Conservation (phyloP, 2,113 vertebrate genomes). For the Salvelinus namaycush region DNA sequence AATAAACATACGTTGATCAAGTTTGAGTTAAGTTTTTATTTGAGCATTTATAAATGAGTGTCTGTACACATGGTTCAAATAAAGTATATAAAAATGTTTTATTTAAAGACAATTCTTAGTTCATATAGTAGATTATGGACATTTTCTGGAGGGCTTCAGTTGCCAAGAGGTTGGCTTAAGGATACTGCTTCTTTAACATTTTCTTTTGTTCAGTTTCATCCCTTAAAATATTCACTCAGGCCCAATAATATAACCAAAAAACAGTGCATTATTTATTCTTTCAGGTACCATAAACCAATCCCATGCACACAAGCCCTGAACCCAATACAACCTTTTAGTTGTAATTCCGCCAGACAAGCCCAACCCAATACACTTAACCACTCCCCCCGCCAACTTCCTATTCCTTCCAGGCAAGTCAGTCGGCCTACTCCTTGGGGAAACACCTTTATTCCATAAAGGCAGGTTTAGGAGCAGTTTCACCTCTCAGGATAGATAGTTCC, state of each 20-base stretch:
- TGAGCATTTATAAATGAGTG: conserved; percentile 27
- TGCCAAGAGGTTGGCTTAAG: background rate
- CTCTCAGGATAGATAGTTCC: background rate
- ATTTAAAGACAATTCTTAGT: conserved; percentile 13
- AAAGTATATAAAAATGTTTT: conserved; percentile 56
- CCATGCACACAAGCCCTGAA: background rate
- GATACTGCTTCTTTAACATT: too few species aligned
- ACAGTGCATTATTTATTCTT: too few species aligned
- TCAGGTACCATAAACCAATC: background rate
- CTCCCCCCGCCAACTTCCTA: too few species aligned
- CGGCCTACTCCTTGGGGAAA: background rate
- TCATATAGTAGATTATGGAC: conserved; percentile 7
- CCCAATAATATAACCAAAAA: background rate
- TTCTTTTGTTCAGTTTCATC: background rate
- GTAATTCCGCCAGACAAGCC: too few species aligned
- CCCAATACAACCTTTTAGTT: background rate
- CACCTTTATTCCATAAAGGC: background rate
- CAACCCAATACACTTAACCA: too few species aligned
- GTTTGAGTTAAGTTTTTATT: conserved; percentile 28
- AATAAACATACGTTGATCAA: conserved; percentile 49
- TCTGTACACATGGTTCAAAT: conserved; percentile 33
- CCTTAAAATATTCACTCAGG: background rate
- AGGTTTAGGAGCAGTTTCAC: background rate
- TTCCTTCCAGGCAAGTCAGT: too few species aligned
- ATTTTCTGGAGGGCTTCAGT: background rate